Conservation (phyloP, 2,797 vertebrate genomes). For the Microctenopoma lineatum region DNA sequence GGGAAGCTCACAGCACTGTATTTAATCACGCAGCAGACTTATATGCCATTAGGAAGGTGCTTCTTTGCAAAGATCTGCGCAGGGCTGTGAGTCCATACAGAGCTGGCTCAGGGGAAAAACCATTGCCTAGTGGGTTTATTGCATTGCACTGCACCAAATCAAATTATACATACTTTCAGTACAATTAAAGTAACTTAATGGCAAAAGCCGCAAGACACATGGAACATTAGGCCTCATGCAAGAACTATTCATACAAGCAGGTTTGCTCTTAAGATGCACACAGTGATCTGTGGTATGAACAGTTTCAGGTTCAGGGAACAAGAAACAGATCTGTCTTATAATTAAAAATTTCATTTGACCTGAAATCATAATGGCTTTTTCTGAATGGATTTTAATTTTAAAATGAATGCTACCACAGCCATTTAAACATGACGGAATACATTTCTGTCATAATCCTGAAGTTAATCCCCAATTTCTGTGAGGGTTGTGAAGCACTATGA, state of each 20-base stretch:
- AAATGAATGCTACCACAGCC: too few relatives aligned
- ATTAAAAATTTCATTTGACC: too few relatives aligned
- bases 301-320: too few relatives aligned
- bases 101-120: slow-evolving; percentile 12
- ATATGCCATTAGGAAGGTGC: not conserved
- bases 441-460: not conserved
- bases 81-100: slow-evolving; percentile 16
- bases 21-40: slow-evolving; percentile 21
- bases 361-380: too few relatives aligned
- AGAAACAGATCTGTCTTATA: too few relatives aligned
- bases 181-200: slow-evolving; percentile 42
- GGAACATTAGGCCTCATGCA: slow-evolving; percentile 10
- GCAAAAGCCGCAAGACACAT: slow-evolving; percentile 16
- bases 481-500: not conserved
- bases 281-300: too few relatives aligned
- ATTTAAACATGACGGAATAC: not conserved
- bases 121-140: slow-evolving; percentile 29
- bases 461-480: not conserved
- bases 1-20: slow-evolving; percentile 8
- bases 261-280: not conserved
- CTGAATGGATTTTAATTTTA: too few relatives aligned
- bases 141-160: slow-evolving; percentile 39
- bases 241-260: not conserved
- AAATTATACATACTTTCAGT: slow-evolving; percentile 49
- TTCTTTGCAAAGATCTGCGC: slow-evolving; percentile 13